Evolutionary conservation across 2,888 invertebrate genomes (phyloP), one percentile per base, ranked within the genome.

Genomic region (Pyrrhia umbra): DNA sequence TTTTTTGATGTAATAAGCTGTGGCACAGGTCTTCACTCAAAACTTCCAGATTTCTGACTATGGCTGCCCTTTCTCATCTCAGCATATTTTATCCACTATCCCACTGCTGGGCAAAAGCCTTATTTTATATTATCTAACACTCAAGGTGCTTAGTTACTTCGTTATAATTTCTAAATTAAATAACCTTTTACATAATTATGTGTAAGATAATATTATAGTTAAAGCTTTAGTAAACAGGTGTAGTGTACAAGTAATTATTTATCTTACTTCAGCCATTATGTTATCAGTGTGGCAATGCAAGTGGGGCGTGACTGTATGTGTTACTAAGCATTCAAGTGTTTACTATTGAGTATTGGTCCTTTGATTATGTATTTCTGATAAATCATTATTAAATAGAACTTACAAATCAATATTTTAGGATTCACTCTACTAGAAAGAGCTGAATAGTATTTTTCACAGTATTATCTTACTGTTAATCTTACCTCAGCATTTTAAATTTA

Each of bases 211-310:
- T n/a, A n/a, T n/a, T n/a, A n/a, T n/a, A n/a, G n/a, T 63, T 46
- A 74, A 47, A 23, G 2, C 15, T 45, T 52, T 54, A n/a, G 34
- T 49, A 55, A 65, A 70, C 60, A 70, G 75, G 73, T 74, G 66
- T 23, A 62, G 45, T 54, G 46, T 58, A 51, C 23, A 71, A 67
- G 58, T 68, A 69, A 68, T 71, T 80, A 64, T 56, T 77, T 80
- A 80, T 80, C 79, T 77, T 64, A 52, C n/a, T 60, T n/a, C 62
- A 56, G 60, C 54, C 47, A 47, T 59, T 67, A 58, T 63, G 59
- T 69, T 79, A 79, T 77, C 79, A 69, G 46, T 70, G 60, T 49
- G 40, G 60, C 62, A 75, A 63, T 64, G 51, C 63, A 69, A 66
- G 58, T 55, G 30, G 58, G 57, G 62, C n/a, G 47, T 68, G 67